Evolutionary conservation across 2,797 vertebrate species (phyloP), one percentile per base, ranked within the genome.

Genomic region (Phoxinus dragarum): DNA sequence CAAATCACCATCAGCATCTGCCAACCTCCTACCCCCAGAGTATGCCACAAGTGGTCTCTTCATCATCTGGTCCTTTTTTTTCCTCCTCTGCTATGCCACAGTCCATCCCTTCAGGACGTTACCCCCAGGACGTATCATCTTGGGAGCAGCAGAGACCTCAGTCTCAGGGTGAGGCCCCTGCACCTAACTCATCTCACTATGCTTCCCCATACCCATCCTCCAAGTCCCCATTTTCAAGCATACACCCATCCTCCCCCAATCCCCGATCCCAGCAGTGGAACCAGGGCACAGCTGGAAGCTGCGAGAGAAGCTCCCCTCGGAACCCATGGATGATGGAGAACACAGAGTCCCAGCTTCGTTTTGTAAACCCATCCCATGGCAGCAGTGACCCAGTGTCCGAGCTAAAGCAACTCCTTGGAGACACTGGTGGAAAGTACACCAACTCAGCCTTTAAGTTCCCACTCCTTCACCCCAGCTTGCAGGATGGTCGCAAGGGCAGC

Each of bases 401-500:
- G 91, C 95, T 99, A 88, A 98, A 98, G 91, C 98, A 99, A 87
- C 94, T 99, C 76, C 94, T 99, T 86, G 97, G 96, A 68, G 96
- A 96, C 2, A 93, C 95, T 14, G 93, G 92, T 87, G 95, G 94
- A 2, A 97, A 97, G 88, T 97, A 97, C 86, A 94, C 94, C 90
- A 95, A 94, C 83, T 90, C 94, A 0, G 92, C 94, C 89, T 99
- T 98, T 88, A 98, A 97, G 91, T 94, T 95, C 88, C 96, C 97
- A 0, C 92, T 95, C 1, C 91, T 91, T 12, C 93, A 94, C 69
- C 94, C 90, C 42, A 90, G 71, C 81, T 80, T 93, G 36, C 93
- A 91, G 61, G 94, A 95, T 79, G 78, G 73, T 71, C 79, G n/a
- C 34, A 94, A 93, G 85, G 92, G 92, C 84, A 87, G 86, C 52